These are phyloP conservation scores for Drosophila albomicans DNA, from an alignment of 1,140 invertebrate species.

Conservation along the genomic window DNA sequence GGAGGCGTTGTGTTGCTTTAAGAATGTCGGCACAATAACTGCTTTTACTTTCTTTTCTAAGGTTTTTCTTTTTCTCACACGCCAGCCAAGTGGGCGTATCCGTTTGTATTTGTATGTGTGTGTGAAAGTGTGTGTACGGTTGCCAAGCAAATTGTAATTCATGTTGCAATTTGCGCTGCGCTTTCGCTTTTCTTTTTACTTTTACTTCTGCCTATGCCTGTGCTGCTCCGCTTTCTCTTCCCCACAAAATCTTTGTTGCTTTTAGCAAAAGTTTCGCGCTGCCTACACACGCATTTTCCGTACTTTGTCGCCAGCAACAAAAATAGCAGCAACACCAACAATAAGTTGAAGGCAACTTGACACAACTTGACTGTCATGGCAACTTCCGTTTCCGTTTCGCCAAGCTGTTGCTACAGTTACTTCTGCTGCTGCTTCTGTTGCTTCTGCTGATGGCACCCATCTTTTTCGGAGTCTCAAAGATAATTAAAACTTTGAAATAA, in stretches of 20 bases:
- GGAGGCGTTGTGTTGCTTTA: conserved; percentile 30
- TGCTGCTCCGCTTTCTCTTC: background rate
- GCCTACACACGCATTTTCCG: conserved; percentile 54
- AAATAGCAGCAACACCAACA: background rate
- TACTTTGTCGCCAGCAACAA: conserved; percentile 56
- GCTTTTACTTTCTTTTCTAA: conserved; percentile 35
- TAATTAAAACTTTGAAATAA: conserved; percentile 79
- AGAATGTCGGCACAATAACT: conserved; percentile 37
- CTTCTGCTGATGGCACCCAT: background rate
- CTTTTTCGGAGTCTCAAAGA: conserved; percentile 59
- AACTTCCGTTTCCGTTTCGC: conserved; percentile 53
- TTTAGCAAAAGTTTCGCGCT: conserved; percentile 55
- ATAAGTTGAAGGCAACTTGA: conserved; percentile 28
- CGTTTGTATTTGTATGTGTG: background rate
- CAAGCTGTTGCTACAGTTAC: conserved; percentile 15
- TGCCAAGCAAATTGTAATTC: conserved; percentile 67
- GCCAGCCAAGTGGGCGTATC: conserved; percentile 2
- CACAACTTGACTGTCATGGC: conserved; percentile 58
- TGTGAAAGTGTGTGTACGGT: conserved; percentile 1
- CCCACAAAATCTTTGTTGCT: conserved; percentile 7
- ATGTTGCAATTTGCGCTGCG: conserved; percentile 74
- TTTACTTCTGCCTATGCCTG: background rate
- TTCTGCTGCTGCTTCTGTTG: conserved; percentile 3
- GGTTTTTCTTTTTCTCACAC: conserved; percentile 37
- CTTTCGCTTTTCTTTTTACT: conserved; percentile 57